Percentiles rank a stretch among this genome's conserved stretches.
Evolutionary conservation across 1,140 invertebrate species (phyloP).

Genomic region (Dendroctonus valens): DNA sequence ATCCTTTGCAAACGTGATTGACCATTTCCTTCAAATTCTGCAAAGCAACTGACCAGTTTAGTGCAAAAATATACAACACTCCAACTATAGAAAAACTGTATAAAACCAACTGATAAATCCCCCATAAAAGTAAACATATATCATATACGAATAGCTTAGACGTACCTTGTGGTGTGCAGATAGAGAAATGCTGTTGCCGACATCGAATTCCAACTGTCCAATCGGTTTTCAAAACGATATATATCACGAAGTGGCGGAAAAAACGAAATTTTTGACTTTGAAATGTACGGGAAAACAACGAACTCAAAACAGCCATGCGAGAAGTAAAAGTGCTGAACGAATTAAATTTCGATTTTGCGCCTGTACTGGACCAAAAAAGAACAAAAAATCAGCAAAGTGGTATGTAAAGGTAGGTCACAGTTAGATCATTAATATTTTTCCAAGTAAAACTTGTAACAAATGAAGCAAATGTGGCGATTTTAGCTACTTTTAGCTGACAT

Average conservation of each 20-base stretch:
- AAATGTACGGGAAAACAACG: constrained; percentile 41
- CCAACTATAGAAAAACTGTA: no score
- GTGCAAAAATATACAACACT: no score
- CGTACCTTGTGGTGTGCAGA: no score
- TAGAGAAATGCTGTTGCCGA: constrained; percentile 43
- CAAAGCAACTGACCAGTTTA: no score
- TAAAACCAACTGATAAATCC: no score
- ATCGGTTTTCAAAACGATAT: constrained; percentile 45
- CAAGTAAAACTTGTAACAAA: not conserved
- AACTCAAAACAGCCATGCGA: constrained; percentile 27
- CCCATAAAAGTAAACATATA: no score
- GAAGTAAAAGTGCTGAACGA: constrained; percentile 36
- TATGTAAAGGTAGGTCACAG: constrained; percentile 52
- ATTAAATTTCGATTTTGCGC: constrained; percentile 44
- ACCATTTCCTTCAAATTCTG: no score
- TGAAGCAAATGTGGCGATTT: not conserved
- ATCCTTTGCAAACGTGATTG: no score
- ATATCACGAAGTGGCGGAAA: constrained; percentile 47
- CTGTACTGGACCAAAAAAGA: constrained; percentile 43
- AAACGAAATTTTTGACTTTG: constrained; percentile 49
- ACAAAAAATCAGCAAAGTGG: constrained; percentile 50
- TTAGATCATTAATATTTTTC: not conserved
- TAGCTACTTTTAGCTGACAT: no score
- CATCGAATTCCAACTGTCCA: constrained; percentile 39
- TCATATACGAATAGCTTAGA: no score